A percentile compares a stretch with the other conserved stretches of the same genome.
Evolutionary conservation across 1,140 invertebrate species (phyloP).

Genomic region (Polyergus mexicanus): DNA sequence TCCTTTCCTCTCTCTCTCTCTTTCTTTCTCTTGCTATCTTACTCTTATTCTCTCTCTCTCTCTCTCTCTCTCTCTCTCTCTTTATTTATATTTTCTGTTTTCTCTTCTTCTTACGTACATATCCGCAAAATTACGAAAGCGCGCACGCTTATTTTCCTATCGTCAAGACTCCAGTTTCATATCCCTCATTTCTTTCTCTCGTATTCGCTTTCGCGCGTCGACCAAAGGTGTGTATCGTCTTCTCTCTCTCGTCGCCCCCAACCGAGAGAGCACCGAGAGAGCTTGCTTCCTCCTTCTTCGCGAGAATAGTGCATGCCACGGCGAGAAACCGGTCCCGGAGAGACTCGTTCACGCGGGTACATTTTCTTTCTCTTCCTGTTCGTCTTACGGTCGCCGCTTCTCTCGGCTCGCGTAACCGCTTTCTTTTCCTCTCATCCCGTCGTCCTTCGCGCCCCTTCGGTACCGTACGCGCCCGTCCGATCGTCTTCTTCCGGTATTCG

Average conservation of each 20-base stretch:
- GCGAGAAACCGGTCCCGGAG: conserved; percentile 68
- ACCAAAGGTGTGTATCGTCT: not conserved
- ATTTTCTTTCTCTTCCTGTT: conserved; percentile 64
- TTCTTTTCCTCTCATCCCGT: conserved; percentile 67
- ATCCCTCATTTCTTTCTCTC: not conserved
- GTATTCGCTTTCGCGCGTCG: conserved; percentile 1
- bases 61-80: not conserved
- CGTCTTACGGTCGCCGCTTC: conserved; percentile 59
- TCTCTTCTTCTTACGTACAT: conserved; percentile 2
- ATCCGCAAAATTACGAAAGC: not conserved
- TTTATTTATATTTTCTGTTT: not conserved
- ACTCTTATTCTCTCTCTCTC: conserved; percentile 28
- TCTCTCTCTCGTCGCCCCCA: conserved; percentile 43
- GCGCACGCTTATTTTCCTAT: conserved; percentile 13
- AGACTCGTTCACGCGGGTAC: conserved; percentile 55
- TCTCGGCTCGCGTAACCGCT: conserved; percentile 62
- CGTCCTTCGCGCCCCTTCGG: conserved; percentile 72
- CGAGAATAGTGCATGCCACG: conserved; percentile 66
- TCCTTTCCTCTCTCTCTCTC: conserved; percentile 48
- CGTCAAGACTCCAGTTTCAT: not conserved
- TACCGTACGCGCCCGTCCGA: conserved; percentile 73
- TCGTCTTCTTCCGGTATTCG: conserved; percentile 75
- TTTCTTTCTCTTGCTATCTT: not conserved
- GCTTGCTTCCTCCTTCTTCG: conserved; percentile 53
- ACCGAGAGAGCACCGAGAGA: conserved; percentile 12